Evolutionary conservation across 2,888 invertebrate genomes (phyloP).

Genomic region (Rhopalosiphum nymphaeae): DNA sequence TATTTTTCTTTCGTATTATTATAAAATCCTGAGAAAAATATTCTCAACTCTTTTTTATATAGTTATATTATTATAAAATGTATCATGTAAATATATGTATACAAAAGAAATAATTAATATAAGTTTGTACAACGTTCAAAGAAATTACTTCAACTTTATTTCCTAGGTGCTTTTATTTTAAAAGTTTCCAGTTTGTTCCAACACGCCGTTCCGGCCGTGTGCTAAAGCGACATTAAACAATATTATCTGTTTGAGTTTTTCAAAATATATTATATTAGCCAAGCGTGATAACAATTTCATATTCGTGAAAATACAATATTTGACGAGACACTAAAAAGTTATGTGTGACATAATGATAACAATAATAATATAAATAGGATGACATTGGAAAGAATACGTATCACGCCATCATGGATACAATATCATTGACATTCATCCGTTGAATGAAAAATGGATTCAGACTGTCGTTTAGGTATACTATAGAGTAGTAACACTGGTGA

Average conservation of each 20-base stretch:
- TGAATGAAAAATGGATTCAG: background rate
- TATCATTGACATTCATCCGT: background rate
- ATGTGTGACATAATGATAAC: background rate
- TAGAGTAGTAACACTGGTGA: background rate
- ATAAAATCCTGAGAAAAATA: conserved; percentile 5
- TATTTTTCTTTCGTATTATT: background rate
- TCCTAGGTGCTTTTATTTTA: conserved; percentile 10
- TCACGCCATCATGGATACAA: background rate
- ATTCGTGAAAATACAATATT: background rate
- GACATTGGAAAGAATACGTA: background rate
- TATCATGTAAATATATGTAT: background rate
- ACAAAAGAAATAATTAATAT: conserved; percentile 44
- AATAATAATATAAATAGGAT: background rate
- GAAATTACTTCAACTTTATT: conserved; percentile 37
- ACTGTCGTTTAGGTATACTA: background rate
- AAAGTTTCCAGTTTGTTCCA: background rate
- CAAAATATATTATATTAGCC: background rate
- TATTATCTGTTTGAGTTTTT: conserved; percentile 8
- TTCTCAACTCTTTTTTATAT: conserved; percentile 10
- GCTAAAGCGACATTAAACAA: background rate
- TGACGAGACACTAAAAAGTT: background rate
- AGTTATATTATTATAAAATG: background rate
- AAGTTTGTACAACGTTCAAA: conserved; percentile 19
- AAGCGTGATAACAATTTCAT: background rate
- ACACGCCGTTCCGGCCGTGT: background rate